Evolutionary conservation across 1,140 invertebrate genomes (phyloP).

Genomic region (Drosophila watanabei): DNA sequence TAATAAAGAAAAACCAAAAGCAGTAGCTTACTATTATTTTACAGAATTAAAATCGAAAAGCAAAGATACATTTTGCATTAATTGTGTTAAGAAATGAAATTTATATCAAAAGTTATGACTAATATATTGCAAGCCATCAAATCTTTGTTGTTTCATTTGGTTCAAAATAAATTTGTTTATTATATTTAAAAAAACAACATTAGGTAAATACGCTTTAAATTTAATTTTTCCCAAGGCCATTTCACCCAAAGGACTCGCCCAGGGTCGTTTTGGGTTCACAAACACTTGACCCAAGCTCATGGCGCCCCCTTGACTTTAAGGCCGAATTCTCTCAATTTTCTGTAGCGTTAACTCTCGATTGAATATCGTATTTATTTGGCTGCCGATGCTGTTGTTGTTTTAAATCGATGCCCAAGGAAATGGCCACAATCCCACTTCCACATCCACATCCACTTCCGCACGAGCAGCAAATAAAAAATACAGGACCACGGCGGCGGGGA

Average conservation of each 20-base stretch:
- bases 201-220: neutral
- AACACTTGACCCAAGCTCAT: neutral
- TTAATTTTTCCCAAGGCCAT: neutral
- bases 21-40: too few relatives aligned
- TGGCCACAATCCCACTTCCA: constrained; percentile 66
- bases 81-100: too few relatives aligned
- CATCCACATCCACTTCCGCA: constrained; percentile 61
- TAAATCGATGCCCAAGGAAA: constrained; percentile 68
- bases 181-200: too few relatives aligned
- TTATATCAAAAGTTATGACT: too few relatives aligned
- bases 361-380: constrained; percentile 23
- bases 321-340: constrained; percentile 29
- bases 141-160: too few relatives aligned
- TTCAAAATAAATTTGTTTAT: neutral
- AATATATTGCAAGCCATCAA: too few relatives aligned
- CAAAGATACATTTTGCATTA: too few relatives aligned
- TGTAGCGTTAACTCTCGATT: constrained; percentile 57
- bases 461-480: constrained; percentile 59
- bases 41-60: too few relatives aligned
- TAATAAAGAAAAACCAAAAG: neutral
- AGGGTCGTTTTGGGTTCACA: neutral
- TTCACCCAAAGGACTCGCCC: neutral
- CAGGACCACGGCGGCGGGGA: neutral
- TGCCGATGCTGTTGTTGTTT: constrained; percentile 16
- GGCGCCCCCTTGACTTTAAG: constrained; percentile 9